Evolutionary conservation across 2,113 vertebrate species (phyloP).

Genomic region (Hystrix cristata): DNA sequence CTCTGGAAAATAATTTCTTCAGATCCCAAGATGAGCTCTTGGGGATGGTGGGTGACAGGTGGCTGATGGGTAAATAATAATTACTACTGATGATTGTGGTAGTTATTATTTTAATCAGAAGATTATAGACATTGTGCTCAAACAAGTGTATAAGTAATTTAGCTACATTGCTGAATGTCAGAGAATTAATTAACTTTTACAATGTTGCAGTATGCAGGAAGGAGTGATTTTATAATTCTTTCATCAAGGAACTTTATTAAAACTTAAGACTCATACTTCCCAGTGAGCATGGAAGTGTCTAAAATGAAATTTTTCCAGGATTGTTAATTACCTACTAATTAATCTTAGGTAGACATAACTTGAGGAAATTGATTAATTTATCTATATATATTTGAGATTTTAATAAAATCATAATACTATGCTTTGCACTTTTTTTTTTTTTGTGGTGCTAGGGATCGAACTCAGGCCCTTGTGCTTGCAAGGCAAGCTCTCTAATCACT

Average conservation of each 20-base stretch:
- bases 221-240: conserved; percentile 64
- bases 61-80: conserved; percentile 51
- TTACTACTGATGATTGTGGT: not conserved
- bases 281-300: conserved; percentile 29
- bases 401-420: conserved; percentile 6
- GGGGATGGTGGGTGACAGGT: not conserved
- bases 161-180: conserved; percentile 73
- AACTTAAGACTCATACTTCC: conserved; percentile 51
- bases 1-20: conserved; percentile 6
- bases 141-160: conserved; percentile 70
- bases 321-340: conserved; percentile 46
- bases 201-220: not conserved
- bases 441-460: no score
- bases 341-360: conserved; percentile 33
- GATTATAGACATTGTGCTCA: conserved; percentile 67
- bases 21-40: not conserved
- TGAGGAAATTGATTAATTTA: conserved; percentile 18
- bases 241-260: conserved; percentile 63
- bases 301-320: conserved; percentile 48
- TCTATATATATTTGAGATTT: conserved; percentile 29
- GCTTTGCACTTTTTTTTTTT: not conserved
- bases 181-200: conserved; percentile 80
- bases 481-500: no score
- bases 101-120: conserved; percentile 67
- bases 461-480: no score